A percentile compares a stretch with the other conserved stretches of the same genome.
phyloP scores from a whole-genome alignment of 2,797 vertebrate species.

The Lates japonicus region DNA sequence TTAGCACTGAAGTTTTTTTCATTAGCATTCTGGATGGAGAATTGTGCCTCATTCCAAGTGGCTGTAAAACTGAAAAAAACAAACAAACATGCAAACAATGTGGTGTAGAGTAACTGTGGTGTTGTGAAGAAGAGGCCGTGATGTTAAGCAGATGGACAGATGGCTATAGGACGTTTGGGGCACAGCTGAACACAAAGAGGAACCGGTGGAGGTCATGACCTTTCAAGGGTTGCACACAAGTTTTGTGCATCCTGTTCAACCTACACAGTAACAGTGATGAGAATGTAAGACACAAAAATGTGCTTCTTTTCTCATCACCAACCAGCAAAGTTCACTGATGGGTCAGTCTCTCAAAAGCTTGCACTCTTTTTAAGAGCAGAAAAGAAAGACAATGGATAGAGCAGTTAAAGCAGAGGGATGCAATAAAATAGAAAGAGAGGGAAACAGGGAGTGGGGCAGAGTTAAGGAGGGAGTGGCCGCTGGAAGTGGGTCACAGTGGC shows the following conservation, averaged over 20 bases:
- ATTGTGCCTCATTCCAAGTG: background rate
- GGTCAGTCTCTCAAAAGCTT: constrained; percentile 7
- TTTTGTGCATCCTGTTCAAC: constrained; percentile 17
- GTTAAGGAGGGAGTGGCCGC: constrained; percentile 66
- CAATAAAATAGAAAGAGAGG: constrained; percentile 30
- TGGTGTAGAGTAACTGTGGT: background rate
- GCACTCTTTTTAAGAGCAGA: background rate
- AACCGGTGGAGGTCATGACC: constrained; percentile 47
- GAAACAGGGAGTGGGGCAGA: constrained; percentile 49
- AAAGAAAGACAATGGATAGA: constrained; percentile 4
- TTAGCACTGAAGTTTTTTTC: background rate
- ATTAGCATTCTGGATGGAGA: constrained; percentile 1
- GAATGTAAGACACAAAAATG: background rate
- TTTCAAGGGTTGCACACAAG: constrained; percentile 19
- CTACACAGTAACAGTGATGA: background rate
- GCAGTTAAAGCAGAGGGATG: constrained; percentile 21
- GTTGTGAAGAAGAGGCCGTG: constrained; percentile 5
- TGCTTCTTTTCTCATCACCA: background rate
- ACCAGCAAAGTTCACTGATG: background rate
- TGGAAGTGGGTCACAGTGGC: constrained; percentile 80
- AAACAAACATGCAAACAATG: background rate
- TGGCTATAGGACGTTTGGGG: constrained; percentile 38
- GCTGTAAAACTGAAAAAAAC: constrained; percentile 1
- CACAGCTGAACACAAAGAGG: constrained; percentile 37
- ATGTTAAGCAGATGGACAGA: constrained; percentile 52